phyloP scores from a whole-genome alignment of 2,888 invertebrate genomes.

The Euphydryas editha region DNA sequence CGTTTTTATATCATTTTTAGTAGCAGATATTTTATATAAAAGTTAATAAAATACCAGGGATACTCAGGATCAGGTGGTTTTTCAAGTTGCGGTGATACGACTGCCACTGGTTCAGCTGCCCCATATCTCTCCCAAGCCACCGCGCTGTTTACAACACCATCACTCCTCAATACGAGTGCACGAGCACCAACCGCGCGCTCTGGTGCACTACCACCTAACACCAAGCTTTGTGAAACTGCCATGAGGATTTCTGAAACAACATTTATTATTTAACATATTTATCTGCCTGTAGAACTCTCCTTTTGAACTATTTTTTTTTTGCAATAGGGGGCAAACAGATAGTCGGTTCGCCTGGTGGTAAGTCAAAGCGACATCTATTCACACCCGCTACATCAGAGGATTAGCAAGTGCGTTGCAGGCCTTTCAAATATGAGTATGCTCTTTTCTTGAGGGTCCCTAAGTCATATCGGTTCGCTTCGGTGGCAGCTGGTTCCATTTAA shows the following conservation, averaged over 20 bases:
- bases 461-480: too few species aligned
- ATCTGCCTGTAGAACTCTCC: too few species aligned
- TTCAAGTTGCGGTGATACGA: constrained; percentile 81
- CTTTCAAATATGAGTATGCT: too few species aligned
- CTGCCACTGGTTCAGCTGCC: constrained; percentile 72
- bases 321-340: too few species aligned
- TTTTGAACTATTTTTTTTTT: too few species aligned
- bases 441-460: too few species aligned
- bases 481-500: too few species aligned
- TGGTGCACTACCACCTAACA: constrained; percentile 75
- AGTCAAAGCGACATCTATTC: too few species aligned
- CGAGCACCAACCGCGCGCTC: constrained; percentile 83
- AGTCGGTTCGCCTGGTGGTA: too few species aligned
- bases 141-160: constrained; percentile 69
- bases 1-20: too few species aligned
- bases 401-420: too few species aligned
- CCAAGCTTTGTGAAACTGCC: constrained; percentile 88
- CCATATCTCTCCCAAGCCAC: constrained; percentile 73
- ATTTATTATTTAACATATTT: not conserved
- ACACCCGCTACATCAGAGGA: too few species aligned
- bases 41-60: constrained; percentile 85
- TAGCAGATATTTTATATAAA: not conserved
- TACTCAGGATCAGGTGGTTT: constrained; percentile 86
- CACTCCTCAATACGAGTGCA: constrained; percentile 66
- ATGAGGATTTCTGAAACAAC: constrained; percentile 85